Evolutionary conservation across 2,888 invertebrate genomes (phyloP), one percentile per base, ranked within the genome.

Genomic region (Ophion ventricosus): DNA sequence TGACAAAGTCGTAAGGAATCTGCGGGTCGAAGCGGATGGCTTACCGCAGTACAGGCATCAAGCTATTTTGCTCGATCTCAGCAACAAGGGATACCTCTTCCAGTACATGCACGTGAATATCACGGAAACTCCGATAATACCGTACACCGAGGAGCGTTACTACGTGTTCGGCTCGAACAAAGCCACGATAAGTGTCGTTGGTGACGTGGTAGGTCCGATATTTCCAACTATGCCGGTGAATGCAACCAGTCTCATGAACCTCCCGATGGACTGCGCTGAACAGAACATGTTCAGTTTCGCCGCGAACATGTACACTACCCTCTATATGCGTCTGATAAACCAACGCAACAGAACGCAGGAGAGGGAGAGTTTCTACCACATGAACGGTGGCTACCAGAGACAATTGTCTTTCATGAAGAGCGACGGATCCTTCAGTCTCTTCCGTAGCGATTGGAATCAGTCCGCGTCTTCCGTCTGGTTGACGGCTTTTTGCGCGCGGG

Each of bases 241-340:
- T 90, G 97, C 98, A 0, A 96, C 97, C 10, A 97, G 97, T 23
- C 92, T 98, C 76, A 94, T 98, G 1, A 94, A 96, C 89, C 91
- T 98, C 87, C 98, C 98, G 0, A 97, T 98, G 97, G 98, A 98
- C 91, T 97, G 97, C 0, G 98, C 97, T 0, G 99, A 99, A 93
- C 98, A 98, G 93, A 98, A 98, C 92, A 97, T 99, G 95, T 99
- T 98, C 94, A 98, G 98, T 88, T 98, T 99, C 94, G 99, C 99
- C 0, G 97, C 97, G 20, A 99, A 98, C 94, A 96, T 99, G 93
- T 97, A 98, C 94, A 97, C 98, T 0, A 96, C 97, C 0, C 94
- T 97, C 90, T 98, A 98, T 94, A 98, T 99, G 97, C 95, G 98
- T 10, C 94, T 97, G 81, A 97, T 98, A 77, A 98, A 98, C 93